phyloP scores from a whole-genome alignment of 2,797 vertebrate genomes.

The Melanotaenia boesemani region DNA sequence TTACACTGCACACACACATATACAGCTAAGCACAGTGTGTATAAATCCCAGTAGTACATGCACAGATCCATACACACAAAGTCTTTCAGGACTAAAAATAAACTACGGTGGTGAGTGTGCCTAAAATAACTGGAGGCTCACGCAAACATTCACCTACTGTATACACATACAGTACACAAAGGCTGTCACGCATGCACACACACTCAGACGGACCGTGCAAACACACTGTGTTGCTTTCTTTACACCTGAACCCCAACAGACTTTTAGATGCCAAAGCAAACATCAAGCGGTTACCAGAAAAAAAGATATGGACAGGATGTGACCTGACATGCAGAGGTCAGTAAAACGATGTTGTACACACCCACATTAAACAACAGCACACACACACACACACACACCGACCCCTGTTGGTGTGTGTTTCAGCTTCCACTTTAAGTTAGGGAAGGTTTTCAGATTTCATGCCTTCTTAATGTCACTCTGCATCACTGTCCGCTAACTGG shows the following conservation, averaged over 20 bases:
- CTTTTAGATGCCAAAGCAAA: constrained; percentile 63
- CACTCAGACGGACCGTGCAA: constrained; percentile 17
- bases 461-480: constrained; percentile 27
- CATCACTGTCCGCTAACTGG: neutral
- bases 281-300: constrained; percentile 37
- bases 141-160: constrained; percentile 30
- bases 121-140: constrained; percentile 68
- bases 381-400: neutral
- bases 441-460: constrained; percentile 42
- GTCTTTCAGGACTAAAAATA: constrained; percentile 77
- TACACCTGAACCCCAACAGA: constrained; percentile 63
- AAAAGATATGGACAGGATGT: constrained; percentile 66
- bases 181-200: constrained; percentile 23
- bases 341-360: constrained; percentile 17
- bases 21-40: constrained; percentile 35
- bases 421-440: constrained; percentile 26
- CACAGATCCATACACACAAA: constrained; percentile 50
- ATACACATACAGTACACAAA: constrained; percentile 33
- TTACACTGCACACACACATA: constrained; percentile 26
- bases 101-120: constrained; percentile 49
- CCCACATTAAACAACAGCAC: constrained; percentile 20
- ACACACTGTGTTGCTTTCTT: constrained; percentile 43
- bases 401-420: constrained; percentile 37
- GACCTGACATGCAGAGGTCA: constrained; percentile 70
- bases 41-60: constrained; percentile 51